Evolutionary conservation across 2,888 invertebrate species (phyloP), one percentile per base, ranked within the genome.

Genomic region (Drosophila niveifrons): DNA sequence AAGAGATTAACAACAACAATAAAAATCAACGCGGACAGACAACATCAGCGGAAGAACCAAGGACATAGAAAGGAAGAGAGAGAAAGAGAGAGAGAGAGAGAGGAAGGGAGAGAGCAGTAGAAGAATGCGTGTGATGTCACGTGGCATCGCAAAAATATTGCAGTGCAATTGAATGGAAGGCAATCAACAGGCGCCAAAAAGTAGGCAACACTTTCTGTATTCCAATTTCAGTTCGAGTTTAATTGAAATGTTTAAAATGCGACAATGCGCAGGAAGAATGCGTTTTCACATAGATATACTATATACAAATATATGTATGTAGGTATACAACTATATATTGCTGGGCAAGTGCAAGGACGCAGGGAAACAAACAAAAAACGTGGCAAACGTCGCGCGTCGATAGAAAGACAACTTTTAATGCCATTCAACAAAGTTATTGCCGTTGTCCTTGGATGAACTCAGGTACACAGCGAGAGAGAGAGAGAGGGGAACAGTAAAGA

Each of bases 181-280:
- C 47, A 84, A 81, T 81, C 80, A 80, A 66, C 71, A 76, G 88
- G 85, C 75, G 65, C 61, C 57, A 18, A 58, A 68, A 81, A 70
- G 69, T 72, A 68, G 74, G 63, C 61, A 74, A 70, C 66, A 64
- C 50, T 57, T 66, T 41, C 34, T 28, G 18, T 4, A 28, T 17
- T 28, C 17, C 23, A 28, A 36, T 28, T 31, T 10, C 31, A 34
- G 36, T n/a, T n/a, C n/a, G 15, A 47, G 17, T n/a, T 86, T 86
- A 76, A 84, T 87, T 88, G 89, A 89, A 89, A 89, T 89, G 73
- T 79, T 87, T 63, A 58, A 84, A 76, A 75, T 67, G 88, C 71
- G 69, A 66, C 82, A 74, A 67, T 57, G 67, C 76, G 23, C 23
- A 23, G 88, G 66, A 82, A 82, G 78, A 88, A 72, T 66, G 65